Conservation (phyloP, 2,888 invertebrate species). For the Actias luna region DNA sequence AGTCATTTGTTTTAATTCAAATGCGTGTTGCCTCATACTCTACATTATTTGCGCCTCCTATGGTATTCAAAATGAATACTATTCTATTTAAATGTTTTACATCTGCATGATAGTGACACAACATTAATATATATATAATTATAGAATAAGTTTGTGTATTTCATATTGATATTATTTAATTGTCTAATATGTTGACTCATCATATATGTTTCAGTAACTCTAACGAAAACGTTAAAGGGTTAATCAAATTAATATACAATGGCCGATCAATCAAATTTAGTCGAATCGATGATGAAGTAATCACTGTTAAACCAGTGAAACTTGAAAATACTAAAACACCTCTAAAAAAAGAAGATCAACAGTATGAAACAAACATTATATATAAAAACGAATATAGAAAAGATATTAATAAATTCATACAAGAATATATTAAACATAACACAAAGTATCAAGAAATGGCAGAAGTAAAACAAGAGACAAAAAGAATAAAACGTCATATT, state of each 20-base stretch:
- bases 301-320: not conserved
- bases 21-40: too few relatives aligned
- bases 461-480: conserved; percentile 28
- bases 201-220: conserved; percentile 43
- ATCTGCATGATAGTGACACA: not conserved
- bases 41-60: too few relatives aligned
- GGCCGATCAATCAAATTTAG: conserved; percentile 52
- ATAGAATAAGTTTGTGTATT: not conserved
- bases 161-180: conserved; percentile 10
- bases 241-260: conserved; percentile 58
- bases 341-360: not conserved
- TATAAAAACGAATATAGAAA: not conserved
- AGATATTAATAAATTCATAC: conserved; percentile 39
- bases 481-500: conserved; percentile 58
- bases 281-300: conserved; percentile 13
- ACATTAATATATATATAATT: not conserved
- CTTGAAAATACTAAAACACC: not conserved
- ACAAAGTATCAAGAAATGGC: conserved; percentile 20
- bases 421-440: conserved; percentile 43
- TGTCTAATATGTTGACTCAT: too few relatives aligned
- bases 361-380: not conserved
- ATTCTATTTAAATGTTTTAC: too few relatives aligned
- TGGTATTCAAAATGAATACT: too few relatives aligned
- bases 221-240: conserved; percentile 50
- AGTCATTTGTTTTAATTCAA: too few relatives aligned